phyloP scores from a whole-genome alignment of 2,113 vertebrate genomes.

The Leucoraja erinaceus region DNA sequence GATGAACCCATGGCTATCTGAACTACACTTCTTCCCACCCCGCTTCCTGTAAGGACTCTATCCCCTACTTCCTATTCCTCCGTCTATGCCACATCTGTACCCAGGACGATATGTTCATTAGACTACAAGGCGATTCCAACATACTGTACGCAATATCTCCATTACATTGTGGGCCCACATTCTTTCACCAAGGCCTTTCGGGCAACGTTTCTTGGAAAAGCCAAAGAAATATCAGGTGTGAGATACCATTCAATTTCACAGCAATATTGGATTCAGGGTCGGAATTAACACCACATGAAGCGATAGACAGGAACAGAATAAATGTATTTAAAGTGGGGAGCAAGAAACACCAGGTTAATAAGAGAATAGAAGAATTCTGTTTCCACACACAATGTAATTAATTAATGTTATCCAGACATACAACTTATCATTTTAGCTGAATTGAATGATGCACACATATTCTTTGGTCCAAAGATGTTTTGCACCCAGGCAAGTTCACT shows the following conservation, averaged over 20 bases:
- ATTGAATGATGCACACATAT: background rate
- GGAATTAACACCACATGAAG: background rate
- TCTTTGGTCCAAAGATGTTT: background rate
- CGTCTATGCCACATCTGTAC: no score
- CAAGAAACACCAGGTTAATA: background rate
- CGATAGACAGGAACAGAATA: background rate
- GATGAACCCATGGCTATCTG: no score
- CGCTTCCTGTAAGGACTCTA: no score
- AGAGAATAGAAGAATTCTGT: background rate
- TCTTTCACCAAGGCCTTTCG: background rate
- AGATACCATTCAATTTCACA: background rate
- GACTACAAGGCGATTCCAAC: no score
- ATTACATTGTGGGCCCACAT: no score
- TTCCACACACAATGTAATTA: no score
- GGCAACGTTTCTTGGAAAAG: background rate
- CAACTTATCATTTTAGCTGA: background rate
- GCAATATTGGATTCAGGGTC: background rate
- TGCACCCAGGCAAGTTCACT: background rate
- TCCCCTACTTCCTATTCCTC: no score
- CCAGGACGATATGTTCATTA: no score
- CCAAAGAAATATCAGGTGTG: background rate
- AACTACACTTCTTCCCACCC: no score
- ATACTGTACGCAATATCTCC: no score
- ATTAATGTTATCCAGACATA: no score
- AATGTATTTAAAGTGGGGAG: background rate